phyloP scores from a whole-genome alignment of 2,113 vertebrate genomes.

The Ariopsis seemanni region DNA sequence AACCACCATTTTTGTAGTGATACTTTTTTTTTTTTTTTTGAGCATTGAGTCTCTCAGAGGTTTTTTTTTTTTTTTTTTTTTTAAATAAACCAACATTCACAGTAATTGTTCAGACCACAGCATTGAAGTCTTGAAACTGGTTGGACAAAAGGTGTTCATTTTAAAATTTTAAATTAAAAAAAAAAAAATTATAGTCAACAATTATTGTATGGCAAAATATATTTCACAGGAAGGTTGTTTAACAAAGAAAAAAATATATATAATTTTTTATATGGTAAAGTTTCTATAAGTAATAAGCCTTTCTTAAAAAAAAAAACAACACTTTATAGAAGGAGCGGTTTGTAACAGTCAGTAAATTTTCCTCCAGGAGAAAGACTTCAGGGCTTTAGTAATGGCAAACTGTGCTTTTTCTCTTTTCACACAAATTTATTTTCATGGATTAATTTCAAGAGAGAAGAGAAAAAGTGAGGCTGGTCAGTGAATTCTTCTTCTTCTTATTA shows the following conservation, averaged over 20 bases:
- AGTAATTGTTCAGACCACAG: background rate
- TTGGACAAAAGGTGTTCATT: background rate
- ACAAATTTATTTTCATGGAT: background rate
- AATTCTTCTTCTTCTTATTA: too few species aligned
- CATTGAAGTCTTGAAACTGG: background rate
- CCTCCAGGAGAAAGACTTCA: background rate
- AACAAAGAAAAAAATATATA: too few species aligned
- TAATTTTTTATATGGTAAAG: too few species aligned
- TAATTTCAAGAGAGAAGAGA: background rate
- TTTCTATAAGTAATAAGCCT: background rate
- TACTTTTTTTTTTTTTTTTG: background rate
- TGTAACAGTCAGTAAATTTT: background rate
- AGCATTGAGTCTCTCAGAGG: too few species aligned
- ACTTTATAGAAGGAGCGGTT: background rate
- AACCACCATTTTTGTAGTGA: background rate
- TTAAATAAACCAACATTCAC: background rate
- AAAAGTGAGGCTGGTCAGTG: background rate
- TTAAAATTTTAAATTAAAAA: background rate
- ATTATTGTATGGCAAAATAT: background rate
- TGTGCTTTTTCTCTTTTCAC: background rate
- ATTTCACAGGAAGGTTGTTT: too few species aligned
- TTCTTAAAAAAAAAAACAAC: background rate
- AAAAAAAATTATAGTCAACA: background rate
- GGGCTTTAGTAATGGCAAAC: background rate
- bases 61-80: background rate